Conservation (phyloP, 2,888 invertebrate species). For the Drosophila affinis region DNA sequence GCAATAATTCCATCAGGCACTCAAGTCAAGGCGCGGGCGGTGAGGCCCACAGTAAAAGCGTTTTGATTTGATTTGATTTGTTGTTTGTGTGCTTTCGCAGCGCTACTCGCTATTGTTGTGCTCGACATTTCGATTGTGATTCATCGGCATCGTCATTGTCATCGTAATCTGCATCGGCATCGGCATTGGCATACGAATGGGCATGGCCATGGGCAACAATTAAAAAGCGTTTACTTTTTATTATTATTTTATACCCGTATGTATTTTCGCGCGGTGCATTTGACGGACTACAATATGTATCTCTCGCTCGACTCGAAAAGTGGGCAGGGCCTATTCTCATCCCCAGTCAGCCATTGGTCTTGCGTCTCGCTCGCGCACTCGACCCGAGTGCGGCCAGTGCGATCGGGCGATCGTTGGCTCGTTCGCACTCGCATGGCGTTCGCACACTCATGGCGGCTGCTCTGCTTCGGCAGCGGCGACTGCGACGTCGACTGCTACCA, state of each 20-base stretch:
- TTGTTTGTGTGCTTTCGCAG: slow-evolving; percentile 37
- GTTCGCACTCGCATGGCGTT: slow-evolving; percentile 40
- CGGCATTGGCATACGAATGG: slow-evolving; percentile 9
- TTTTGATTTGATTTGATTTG: slow-evolving; percentile 67
- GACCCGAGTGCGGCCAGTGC: slow-evolving; percentile 3
- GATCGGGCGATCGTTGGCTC: slow-evolving; percentile 62
- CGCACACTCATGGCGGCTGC: slow-evolving; percentile 32
- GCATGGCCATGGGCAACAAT: slow-evolving; percentile 55
- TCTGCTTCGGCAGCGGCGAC: neutral
- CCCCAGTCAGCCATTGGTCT: slow-evolving; percentile 76
- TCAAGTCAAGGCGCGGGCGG: slow-evolving; percentile 1
- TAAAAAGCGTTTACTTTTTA: slow-evolving; percentile 68
- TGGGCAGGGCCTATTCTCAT: slow-evolving; percentile 56
- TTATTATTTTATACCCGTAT: slow-evolving; percentile 35
- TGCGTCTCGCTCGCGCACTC: slow-evolving; percentile 66
- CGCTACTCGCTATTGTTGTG: slow-evolving; percentile 28
- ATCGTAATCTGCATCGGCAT: slow-evolving; percentile 37
- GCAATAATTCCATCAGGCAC: slow-evolving; percentile 78
- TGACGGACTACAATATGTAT: slow-evolving; percentile 15
- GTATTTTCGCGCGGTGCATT: slow-evolving; percentile 42
- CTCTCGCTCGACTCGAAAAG: slow-evolving; percentile 39
- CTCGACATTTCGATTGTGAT: slow-evolving; percentile 63
- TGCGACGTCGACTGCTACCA: slow-evolving; percentile 1
- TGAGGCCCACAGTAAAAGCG: slow-evolving; percentile 42
- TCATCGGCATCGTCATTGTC: slow-evolving; percentile 28